Base-by-base conservation (phyloP, 2,888 invertebrate species). In the Catocala sponsa region DNA sequence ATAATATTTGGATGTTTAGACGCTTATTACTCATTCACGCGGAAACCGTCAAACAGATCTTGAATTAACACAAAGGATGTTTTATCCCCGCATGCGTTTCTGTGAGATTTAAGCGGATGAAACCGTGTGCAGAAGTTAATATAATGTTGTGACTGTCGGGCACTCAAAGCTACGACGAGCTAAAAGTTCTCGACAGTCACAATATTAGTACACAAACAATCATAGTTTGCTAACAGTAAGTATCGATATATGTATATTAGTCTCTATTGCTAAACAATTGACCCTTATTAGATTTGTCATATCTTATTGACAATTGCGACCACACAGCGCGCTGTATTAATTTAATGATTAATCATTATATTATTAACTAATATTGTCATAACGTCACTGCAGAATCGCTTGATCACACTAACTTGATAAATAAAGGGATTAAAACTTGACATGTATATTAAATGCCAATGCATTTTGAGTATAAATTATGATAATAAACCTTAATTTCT, bases 401-500 rank as follows among this genome's bases (percentile, higher is more conserved):
- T 9, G 9, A 13, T 15, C 15, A 46, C 6, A 15, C 4, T 15
- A 2, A 46, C 7, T 32, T n/a, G 2, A n/a, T 33, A n/a, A 48
- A 48, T 48, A 33, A n/a, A 33, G 7, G 12, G 6, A 46, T 46
- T 13, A n/a, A 6, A 47, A 25, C 6, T 47, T 25, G 7, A 47
- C 44, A n/a, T 12, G 2, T 47, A 2, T 25, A 47, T 13, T 25
- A 33, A 48, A 33, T 11, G 7, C 7, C 5, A 38, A 38, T 38
- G 35, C 35, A 38, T 5, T 38, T 38, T 38, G 35, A 38, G 7
- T 41, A 32, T 32, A 42, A 11, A 7, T 6, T 25, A 15, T 68
- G 63, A 44, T 63, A 77, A 78, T 65, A 53, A 50, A 50, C 41
- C 12, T 55, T 67, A 69, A 65, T 77, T 66, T 71, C 64, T 63